Base-by-base conservation (phyloP, 1,140 invertebrate genomes). In the Atta colombica region DNA sequence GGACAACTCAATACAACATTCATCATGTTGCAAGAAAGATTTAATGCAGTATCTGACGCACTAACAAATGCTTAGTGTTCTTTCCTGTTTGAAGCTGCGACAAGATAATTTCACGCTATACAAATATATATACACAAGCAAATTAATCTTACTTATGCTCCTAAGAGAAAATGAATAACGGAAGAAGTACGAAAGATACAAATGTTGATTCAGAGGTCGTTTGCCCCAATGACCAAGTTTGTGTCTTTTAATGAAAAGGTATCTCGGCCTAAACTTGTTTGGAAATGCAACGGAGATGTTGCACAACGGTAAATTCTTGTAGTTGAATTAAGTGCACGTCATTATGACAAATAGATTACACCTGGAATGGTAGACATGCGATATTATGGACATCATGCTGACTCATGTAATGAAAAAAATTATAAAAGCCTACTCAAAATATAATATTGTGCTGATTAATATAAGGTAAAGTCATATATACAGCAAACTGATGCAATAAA, bases 281-380 rank as follows among this genome's bases (percentile, higher is more conserved):
- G 80, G 77, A 81, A 85, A 81, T 85, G 68, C 78, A 88, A 87
- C 80, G 35, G 58, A 77, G 85, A 84, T 25, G 89, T 89, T 90
- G 89, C 81, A 87, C 89, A 80, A 90, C 88, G 80, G 69, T 90
- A 90, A 90, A 90, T 85, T 85, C 74, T 45, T 86, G 85, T 77
- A 85, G 88, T 71, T 90, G 87, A 87, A 87, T 89, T 90, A 89
- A 89, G 77, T 81, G 61, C 78, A 87, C 72, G 88, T 90, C 85
- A 87, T 89, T 78, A 80, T 88, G 86, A 89, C 80, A 85, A 90
- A 90, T 90, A 89, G 85, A 89, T 90, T 90, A 89, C 86, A 87
- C 85, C 35, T 82, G 35, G 66, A 14, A 68, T 45, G 35, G 25
- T n/a, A 18, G 18, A n/a, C 66, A 60, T 31, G 78, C 39, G 58